These are phyloP conservation scores for Dendrocincla fuliginosa DNA, from an alignment of 2,797 vertebrate genomes.

Conservation along the genomic window DNA sequence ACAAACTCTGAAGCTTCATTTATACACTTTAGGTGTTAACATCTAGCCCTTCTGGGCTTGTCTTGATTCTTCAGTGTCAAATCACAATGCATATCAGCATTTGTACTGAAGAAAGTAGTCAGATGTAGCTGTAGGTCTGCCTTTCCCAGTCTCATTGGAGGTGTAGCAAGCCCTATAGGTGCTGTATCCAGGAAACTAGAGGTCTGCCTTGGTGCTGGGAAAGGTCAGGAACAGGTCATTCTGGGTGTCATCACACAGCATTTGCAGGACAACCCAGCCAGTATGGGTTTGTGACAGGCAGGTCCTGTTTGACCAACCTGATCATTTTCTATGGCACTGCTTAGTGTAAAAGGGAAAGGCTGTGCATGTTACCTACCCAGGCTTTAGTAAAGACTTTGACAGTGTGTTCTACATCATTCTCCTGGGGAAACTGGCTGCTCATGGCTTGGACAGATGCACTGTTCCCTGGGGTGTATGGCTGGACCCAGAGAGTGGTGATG, in stretches of 20 bases:
- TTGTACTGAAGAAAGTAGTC: not conserved
- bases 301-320: not conserved
- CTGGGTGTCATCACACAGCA: not conserved
- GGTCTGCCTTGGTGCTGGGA: not conserved
- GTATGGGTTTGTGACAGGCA: not conserved
- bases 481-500: not conserved
- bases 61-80: not conserved
- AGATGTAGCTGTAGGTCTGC: not conserved
- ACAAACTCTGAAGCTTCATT: not conserved
- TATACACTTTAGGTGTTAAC: not conserved
- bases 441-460: not conserved
- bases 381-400: not conserved
- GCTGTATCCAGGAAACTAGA: not conserved
- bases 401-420: not conserved
- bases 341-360: not conserved
- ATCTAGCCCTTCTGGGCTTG: not conserved
- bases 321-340: not conserved
- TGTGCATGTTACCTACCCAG: not conserved
- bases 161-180: not conserved
- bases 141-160: not conserved
- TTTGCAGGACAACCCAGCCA: not conserved
- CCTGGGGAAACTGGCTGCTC: not conserved
- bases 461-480: not conserved
- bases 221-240: not conserved
- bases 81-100: not conserved